A percentile compares a stretch with the other conserved stretches of the same genome.
These are phyloP conservation scores for Poecile montanus DNA, from an alignment of 2,797 vertebrate genomes.

Conservation along the genomic window DNA sequence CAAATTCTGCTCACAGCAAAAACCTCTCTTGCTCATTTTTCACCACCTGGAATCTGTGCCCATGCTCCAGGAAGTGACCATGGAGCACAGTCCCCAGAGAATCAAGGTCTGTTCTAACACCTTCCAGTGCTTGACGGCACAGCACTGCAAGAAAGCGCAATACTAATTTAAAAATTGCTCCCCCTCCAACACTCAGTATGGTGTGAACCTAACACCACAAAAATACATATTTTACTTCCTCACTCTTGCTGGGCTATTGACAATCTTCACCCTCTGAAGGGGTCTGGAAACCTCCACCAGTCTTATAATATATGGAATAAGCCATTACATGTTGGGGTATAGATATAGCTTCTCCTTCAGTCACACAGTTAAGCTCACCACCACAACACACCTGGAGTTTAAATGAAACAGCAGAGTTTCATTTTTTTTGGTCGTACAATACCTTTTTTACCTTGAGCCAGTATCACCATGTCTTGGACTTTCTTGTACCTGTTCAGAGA, in stretches of 20 bases:
- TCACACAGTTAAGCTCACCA: neutral
- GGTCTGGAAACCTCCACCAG: neutral
- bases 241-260: neutral
- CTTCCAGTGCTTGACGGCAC: neutral
- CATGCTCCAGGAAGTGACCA: neutral
- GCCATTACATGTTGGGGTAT: fast-evolving
- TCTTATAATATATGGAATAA: neutral
- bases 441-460: slow-evolving; percentile 91
- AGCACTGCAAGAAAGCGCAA: neutral
- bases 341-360: neutral
- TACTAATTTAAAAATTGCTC: neutral
- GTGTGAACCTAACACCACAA: neutral
- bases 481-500: slow-evolving; percentile 92
- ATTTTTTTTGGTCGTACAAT: neutral
- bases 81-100: neutral
- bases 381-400: neutral
- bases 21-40: neutral
- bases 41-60: neutral
- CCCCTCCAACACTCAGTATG: neutral
- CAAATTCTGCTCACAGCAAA: neutral
- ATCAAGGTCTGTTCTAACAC: neutral
- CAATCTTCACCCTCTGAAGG: neutral
- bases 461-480: slow-evolving; percentile 91
- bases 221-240: neutral
- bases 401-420: neutral